Percentiles rank a stretch among this genome's conserved stretches.
phyloP scores from a whole-genome alignment of 37 sponge, comb jelly and placozoan species.

The Aplysina aerophoba region DNA sequence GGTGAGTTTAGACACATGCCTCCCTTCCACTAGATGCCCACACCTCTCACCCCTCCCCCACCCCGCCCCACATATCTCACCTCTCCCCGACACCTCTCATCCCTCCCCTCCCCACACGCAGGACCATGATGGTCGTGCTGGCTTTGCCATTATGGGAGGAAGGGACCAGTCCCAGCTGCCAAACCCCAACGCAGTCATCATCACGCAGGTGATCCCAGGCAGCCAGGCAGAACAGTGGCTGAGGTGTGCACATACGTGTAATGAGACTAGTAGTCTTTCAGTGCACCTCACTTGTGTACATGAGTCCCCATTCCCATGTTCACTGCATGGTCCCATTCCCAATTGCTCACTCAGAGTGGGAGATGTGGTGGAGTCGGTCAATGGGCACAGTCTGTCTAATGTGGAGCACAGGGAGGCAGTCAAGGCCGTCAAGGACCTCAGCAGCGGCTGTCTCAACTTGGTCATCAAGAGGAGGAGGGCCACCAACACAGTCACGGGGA shows the following conservation, averaged over 20 bases:
- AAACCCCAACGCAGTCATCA: constrained; percentile 73
- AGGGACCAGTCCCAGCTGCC: constrained; percentile 83
- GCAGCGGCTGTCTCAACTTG: constrained; percentile 44
- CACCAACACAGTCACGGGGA: background rate
- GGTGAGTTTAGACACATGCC: constrained; percentile 31
- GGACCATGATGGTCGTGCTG: constrained; percentile 67
- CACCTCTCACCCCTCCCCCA: too few relatives aligned
- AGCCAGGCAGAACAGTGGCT: constrained; percentile 69
- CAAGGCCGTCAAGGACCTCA: constrained; percentile 65
- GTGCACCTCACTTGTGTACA: background rate
- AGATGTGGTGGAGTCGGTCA: constrained; percentile 72
- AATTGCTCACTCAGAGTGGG: constrained; percentile 46
- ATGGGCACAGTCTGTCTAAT: constrained; percentile 55
- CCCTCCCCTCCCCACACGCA: background rate
- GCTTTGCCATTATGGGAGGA: constrained; percentile 80
- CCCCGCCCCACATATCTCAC: too few relatives aligned
- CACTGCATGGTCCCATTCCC: background rate
- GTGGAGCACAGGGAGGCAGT: constrained; percentile 75
- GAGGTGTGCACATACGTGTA: constrained; percentile 49
- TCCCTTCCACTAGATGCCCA: too few relatives aligned
- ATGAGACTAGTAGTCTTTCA: background rate
- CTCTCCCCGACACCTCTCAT: too few relatives aligned
- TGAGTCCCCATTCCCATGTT: background rate
- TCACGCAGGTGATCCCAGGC: constrained; percentile 63
- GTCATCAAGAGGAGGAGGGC: constrained; percentile 19